Percentiles rank a stretch among this genome's conserved stretches.
phyloP scores from a whole-genome alignment of 2,797 vertebrate species.

The Gastrophryne carolinensis region DNA sequence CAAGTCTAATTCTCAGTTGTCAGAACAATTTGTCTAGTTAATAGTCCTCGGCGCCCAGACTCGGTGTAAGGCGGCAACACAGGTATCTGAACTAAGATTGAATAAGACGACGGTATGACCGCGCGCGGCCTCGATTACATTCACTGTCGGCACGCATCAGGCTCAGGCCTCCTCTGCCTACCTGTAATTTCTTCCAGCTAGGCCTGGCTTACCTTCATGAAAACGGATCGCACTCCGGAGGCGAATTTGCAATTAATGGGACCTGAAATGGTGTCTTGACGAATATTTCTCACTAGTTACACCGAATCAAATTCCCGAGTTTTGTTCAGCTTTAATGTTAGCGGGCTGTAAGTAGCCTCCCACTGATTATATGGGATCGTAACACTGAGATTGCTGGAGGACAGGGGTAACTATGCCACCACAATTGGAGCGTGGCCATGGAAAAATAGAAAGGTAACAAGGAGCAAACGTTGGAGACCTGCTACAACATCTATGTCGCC shows the following conservation, averaged over 20 bases:
- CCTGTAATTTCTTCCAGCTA: not conserved
- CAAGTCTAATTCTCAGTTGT: not conserved
- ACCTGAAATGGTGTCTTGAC: not conserved
- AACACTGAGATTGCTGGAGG: too few relatives aligned
- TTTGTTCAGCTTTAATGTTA: too few relatives aligned
- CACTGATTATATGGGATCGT: too few relatives aligned
- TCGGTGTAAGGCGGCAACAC: not conserved
- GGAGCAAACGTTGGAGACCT: too few relatives aligned
- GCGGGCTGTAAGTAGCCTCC: too few relatives aligned
- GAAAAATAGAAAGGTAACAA: too few relatives aligned
- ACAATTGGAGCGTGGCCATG: too few relatives aligned
- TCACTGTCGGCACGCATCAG: slow-evolving; percentile 6
- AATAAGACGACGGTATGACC: slow-evolving; percentile 15
- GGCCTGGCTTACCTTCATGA: not conserved
- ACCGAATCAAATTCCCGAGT: too few relatives aligned
- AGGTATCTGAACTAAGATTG: not conserved
- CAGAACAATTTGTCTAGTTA: slow-evolving; percentile 18
- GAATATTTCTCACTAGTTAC: too few relatives aligned
- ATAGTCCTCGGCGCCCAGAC: not conserved
- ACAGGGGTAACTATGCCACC: too few relatives aligned
- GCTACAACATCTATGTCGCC: too few relatives aligned
- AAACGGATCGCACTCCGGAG: not conserved
- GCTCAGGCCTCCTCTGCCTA: not conserved
- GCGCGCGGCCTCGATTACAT: not conserved
- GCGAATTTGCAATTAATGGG: not conserved